Conservation (phyloP, 2,888 invertebrate genomes). For the Byasa hedistus region DNA sequence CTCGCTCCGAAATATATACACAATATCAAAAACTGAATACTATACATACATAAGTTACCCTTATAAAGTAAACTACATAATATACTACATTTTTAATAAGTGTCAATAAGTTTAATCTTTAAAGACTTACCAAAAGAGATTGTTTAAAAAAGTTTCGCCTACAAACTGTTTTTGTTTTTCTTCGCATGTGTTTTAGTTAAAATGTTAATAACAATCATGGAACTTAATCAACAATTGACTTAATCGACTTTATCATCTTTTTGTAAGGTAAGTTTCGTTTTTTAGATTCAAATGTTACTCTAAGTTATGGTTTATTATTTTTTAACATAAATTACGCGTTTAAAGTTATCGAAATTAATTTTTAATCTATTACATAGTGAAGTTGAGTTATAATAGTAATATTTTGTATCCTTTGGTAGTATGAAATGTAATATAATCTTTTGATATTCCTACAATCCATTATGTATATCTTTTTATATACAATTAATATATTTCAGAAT, state of each 20-base stretch:
- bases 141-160: not conserved
- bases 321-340: no score
- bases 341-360: no score
- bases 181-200: no score
- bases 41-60: not conserved
- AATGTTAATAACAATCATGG: not conserved
- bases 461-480: no score
- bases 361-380: no score
- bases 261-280: not conserved
- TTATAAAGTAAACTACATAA: not conserved
- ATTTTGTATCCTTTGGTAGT: no score
- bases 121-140: not conserved
- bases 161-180: not conserved
- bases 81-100: not conserved
- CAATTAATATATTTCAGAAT: no score
- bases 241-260: not conserved
- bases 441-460: no score
- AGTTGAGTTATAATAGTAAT: no score
- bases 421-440: no score
- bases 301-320: no score
- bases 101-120: not conserved
- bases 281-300: not conserved
- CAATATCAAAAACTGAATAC: not conserved
- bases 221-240: not conserved
- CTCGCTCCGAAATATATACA: slow-evolving; percentile 12